phyloP scores from a whole-genome alignment of 2,888 invertebrate genomes.

The Volucella inanis region DNA sequence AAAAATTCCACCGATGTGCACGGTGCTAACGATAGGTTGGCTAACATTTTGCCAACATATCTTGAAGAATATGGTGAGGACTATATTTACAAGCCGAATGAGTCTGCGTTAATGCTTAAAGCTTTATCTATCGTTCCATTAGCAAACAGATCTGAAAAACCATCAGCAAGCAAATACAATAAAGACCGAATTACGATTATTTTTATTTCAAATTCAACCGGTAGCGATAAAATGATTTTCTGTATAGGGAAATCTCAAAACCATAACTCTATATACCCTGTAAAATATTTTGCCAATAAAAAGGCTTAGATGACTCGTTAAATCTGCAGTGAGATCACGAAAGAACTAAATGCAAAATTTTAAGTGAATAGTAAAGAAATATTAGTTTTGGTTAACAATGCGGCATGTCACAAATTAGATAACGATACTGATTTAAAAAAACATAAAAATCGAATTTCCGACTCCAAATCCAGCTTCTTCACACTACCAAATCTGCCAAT shows the following conservation, averaged over 20 bases:
- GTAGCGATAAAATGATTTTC: constrained; percentile 6
- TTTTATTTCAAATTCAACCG: no score
- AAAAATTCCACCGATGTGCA: not conserved
- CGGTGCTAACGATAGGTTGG: not conserved
- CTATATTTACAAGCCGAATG: constrained; percentile 29
- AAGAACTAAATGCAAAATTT: no score
- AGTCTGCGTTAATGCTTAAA: constrained; percentile 19
- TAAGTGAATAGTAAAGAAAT: no score
- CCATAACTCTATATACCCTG: no score
- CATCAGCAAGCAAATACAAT: not conserved
- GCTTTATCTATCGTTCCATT: constrained; percentile 7
- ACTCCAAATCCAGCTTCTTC: no score
- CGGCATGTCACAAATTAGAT: no score
- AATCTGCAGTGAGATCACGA: no score
- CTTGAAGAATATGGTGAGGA: not conserved
- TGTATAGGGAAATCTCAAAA: constrained; percentile 10
- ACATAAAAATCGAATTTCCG: no score
- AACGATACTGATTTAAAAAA: no score
- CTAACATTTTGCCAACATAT: constrained; percentile 8
- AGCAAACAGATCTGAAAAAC: not conserved
- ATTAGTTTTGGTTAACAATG: no score
- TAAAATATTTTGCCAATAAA: no score
- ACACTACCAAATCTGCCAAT: no score
- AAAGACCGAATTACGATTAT: not conserved
- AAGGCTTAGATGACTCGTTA: not conserved